A percentile compares a stretch with the other conserved stretches of the same genome.
Evolutionary conservation across 1,140 invertebrate species (phyloP).

Genomic region (Drosophila dunni): DNA sequence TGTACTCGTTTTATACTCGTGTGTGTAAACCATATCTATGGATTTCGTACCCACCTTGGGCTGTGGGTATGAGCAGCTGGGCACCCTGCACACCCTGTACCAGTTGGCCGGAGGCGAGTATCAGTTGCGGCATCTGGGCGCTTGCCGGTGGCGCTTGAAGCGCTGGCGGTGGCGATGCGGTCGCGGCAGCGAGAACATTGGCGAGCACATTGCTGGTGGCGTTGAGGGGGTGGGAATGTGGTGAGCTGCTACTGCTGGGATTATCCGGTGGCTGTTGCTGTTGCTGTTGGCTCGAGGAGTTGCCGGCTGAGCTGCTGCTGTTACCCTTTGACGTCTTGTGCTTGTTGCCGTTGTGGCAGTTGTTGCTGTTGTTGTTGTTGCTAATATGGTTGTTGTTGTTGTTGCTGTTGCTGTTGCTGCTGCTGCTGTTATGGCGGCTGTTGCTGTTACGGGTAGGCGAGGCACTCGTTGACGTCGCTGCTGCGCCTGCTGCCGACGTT

Average conservation of each 20-base stretch:
- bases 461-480: slow-evolving; percentile 22
- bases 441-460: slow-evolving; percentile 28
- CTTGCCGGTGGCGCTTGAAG: slow-evolving; percentile 85
- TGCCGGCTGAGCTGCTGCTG: slow-evolving; percentile 44
- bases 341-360: slow-evolving; percentile 25
- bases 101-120: slow-evolving; percentile 95
- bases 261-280: slow-evolving; percentile 74
- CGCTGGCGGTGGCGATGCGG: slow-evolving; percentile 84
- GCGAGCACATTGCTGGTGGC: slow-evolving; percentile 65
- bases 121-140: slow-evolving; percentile 85
- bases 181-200: slow-evolving; percentile 76
- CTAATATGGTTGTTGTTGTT: not conserved
- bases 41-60: slow-evolving; percentile 89
- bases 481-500: slow-evolving; percentile 43
- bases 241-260: slow-evolving; percentile 68
- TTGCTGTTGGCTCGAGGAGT: slow-evolving; percentile 51
- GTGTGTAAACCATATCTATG: not conserved
- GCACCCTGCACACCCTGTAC: slow-evolving; percentile 96
- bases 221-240: slow-evolving; percentile 57
- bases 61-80: slow-evolving; percentile 96
- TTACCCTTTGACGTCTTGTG: slow-evolving; percentile 44
- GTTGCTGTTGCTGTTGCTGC: slow-evolving; percentile 9
- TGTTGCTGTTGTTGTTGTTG: slow-evolving; percentile 33
- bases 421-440: slow-evolving; percentile 8
- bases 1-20: not conserved